Percentiles rank a stretch among this genome's conserved stretches.
These are phyloP conservation scores for Drosophila merina DNA, from an alignment of 2,888 invertebrate species.

Conservation along the genomic window DNA sequence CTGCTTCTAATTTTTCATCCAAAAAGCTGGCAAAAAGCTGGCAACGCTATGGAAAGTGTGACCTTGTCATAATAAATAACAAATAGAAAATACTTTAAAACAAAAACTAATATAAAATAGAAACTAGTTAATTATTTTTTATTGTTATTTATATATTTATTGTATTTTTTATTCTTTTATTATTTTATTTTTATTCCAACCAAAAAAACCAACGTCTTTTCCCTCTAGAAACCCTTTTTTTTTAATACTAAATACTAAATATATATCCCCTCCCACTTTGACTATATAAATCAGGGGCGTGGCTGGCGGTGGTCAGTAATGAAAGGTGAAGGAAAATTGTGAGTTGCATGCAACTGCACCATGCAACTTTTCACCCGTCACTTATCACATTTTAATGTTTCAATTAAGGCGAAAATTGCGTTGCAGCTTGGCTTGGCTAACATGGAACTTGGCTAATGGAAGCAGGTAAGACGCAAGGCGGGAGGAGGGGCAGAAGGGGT, in stretches of 20 bases:
- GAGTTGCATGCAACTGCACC: conserved; percentile 49
- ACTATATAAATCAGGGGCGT: conserved; percentile 5
- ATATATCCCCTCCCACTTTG: not conserved
- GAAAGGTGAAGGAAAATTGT: conserved; percentile 38
- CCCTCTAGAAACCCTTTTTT: not conserved
- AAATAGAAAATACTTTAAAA: too few species aligned
- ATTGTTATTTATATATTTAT: too few species aligned
- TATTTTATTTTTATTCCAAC: too few species aligned
- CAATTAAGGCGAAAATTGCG: conserved; percentile 80
- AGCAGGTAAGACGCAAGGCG: conserved; percentile 34
- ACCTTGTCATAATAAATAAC: not conserved
- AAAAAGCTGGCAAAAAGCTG: not conserved
- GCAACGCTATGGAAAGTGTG: not conserved
- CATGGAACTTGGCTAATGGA: conserved; percentile 16
- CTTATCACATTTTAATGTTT: conserved; percentile 83
- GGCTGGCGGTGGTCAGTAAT: conserved; percentile 17
- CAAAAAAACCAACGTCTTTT: too few species aligned
- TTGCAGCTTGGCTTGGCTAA: conserved; percentile 51
- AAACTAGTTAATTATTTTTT: too few species aligned
- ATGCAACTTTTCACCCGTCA: conserved; percentile 74
- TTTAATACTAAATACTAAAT: not conserved
- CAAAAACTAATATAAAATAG: not conserved
- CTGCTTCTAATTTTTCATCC: too few species aligned
- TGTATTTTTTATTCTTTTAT: too few species aligned
- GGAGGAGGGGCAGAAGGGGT: not conserved